Evolutionary conservation across 2,113 vertebrate genomes (phyloP).

Genomic region (Phyllopteryx taeniolatus): DNA sequence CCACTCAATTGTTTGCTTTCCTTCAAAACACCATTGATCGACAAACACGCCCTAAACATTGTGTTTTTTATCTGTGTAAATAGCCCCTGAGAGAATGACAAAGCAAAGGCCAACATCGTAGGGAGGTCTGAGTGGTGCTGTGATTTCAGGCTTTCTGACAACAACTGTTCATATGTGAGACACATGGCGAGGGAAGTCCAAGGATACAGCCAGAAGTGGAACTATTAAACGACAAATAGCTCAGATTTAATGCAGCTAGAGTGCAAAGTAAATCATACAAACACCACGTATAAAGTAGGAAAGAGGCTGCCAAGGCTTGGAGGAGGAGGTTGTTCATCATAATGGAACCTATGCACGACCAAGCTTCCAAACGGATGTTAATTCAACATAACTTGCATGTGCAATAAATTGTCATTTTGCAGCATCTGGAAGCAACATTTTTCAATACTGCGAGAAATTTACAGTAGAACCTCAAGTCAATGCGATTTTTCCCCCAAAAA

Average conservation of each 20-base stretch:
- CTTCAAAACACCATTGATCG: neutral
- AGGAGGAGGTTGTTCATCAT: neutral
- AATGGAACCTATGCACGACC: neutral
- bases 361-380: neutral
- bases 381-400: neutral
- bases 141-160: conserved; percentile 17
- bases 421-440: neutral
- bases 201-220: conserved; percentile 31
- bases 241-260: conserved; percentile 1
- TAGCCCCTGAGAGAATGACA: conserved; percentile 20
- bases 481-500: neutral
- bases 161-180: conserved; percentile 43
- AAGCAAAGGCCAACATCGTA: conserved; percentile 9
- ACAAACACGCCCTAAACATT: neutral
- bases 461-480: neutral
- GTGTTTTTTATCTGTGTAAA: conserved; percentile 8
- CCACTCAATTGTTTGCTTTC: neutral
- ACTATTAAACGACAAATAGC: conserved; percentile 36
- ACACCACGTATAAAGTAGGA: conserved; percentile 36
- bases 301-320: conserved; percentile 11
- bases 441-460: neutral
- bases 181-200: conserved; percentile 42
- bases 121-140: conserved; percentile 26
- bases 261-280: conserved; percentile 34
- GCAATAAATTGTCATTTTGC: neutral